phyloP scores from a whole-genome alignment of 2,797 vertebrate genomes.

The Phataginus tetradactyla region DNA sequence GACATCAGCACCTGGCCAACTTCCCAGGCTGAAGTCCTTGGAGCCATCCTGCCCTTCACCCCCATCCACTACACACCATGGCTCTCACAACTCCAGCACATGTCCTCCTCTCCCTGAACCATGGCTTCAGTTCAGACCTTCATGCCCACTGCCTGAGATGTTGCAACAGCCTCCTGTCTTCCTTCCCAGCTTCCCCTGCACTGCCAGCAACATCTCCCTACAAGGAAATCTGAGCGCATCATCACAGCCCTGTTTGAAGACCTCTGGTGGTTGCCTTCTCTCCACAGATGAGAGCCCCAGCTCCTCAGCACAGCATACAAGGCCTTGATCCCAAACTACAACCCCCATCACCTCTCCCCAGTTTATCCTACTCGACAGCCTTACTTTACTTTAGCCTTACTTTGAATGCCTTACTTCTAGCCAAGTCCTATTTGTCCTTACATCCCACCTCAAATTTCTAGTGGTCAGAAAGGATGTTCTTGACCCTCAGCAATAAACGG shows the following conservation, averaged over 20 bases:
- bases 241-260: background rate
- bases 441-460: conserved; percentile 5
- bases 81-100: background rate
- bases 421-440: background rate
- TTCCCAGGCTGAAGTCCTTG: background rate
- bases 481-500: background rate
- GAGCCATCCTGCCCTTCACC: background rate
- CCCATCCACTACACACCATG: too few species aligned
- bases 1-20: background rate
- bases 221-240: background rate
- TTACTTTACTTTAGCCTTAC: background rate
- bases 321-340: background rate
- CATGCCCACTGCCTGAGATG: background rate
- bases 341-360: background rate
- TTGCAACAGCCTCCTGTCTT: background rate
- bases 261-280: background rate
- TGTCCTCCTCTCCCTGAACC: background rate
- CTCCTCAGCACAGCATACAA: background rate
- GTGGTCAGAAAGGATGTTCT: background rate
- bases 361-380: background rate
- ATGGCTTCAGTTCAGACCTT: background rate
- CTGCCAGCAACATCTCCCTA: background rate
- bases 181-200: background rate
- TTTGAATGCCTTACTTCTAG: background rate
- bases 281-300: background rate